Evolutionary conservation across 2,888 invertebrate genomes (phyloP), one percentile per base, ranked within the genome.

Genomic region (Thecophora atra): DNA sequence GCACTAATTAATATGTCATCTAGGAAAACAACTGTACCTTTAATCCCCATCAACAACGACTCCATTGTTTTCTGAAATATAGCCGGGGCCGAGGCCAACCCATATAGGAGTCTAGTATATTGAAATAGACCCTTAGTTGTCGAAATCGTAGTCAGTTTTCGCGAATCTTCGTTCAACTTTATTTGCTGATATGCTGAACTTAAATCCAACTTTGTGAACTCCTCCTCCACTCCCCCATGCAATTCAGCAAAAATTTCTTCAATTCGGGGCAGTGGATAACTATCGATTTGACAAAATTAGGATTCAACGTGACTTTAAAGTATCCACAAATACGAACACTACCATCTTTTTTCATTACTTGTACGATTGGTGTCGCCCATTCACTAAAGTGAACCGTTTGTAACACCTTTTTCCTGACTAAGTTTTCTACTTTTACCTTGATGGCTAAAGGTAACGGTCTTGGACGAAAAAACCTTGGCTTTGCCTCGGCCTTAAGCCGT

Each of bases 281-380:
- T 80, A 15, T 78, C 75, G 69, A 81, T 74, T 17, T 76, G 64
- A n/a, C n/a, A 8, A 81, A 56, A 37, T 72, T 54, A 19, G 77
- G 76, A 74, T 82, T 81, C 2, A 81, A 60, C 3, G 81, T 80
- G 3, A 79, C 70, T 42, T 74, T 76, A 52, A 71, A 75, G 69
- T 75, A 75, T 3, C 72, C 76, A n/a, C 77, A 77, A n/a, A 77
- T 76, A 11, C 78, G 54, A 52, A 78, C 69, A n/a, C 67, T 58
- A n/a, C 81, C 82, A 72, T 83, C 77, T 13, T 74, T 77, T 75
- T 85, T 85, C 2, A 81, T 69, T 1, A 85, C 78, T 1, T 82
- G 80, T 3, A 84, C 84, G 5, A 85, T 78, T 0, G 84, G 84
- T 13, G 81, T 81, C 13, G 76, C 83, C 82, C 82, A 83, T 15